Conservation (phyloP, 2,797 vertebrate species). For the Delichon dasypus region DNA sequence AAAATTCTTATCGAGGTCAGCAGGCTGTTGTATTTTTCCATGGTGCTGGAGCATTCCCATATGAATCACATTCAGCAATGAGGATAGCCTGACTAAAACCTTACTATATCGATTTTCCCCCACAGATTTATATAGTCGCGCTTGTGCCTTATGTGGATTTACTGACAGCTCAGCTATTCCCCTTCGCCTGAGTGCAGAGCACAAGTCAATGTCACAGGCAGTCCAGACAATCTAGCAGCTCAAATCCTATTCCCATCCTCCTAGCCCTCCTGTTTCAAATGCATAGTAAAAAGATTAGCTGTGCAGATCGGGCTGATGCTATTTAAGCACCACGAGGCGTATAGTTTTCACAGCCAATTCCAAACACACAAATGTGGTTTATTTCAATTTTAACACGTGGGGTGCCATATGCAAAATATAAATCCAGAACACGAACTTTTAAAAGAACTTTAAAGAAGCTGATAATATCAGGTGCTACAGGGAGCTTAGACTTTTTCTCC, state of each 20-base stretch:
- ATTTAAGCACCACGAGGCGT: not conserved
- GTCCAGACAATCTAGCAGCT: not conserved
- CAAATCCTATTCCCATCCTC: not conserved
- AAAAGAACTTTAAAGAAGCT: not conserved
- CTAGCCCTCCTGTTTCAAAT: not conserved
- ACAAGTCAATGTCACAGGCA: not conserved
- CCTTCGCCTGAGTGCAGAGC: not conserved
- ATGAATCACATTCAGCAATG: not conserved
- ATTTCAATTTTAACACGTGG: not conserved
- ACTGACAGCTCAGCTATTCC: not conserved
- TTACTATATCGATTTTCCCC: not conserved
- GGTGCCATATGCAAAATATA: not conserved
- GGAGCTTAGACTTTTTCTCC: not conserved
- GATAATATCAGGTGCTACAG: not conserved
- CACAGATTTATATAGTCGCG: not conserved
- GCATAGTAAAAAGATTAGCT: not conserved
- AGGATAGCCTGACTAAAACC: not conserved
- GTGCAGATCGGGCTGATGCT: not conserved
- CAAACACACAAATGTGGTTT: not conserved
- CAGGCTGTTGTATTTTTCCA: not conserved
- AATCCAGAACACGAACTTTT: not conserved
- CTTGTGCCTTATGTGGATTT: not conserved
- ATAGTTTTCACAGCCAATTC: not conserved
- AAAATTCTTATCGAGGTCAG: not conserved
- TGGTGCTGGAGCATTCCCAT: not conserved